Conservation (phyloP, 2,888 invertebrate species). For the Nowickia ferox region DNA sequence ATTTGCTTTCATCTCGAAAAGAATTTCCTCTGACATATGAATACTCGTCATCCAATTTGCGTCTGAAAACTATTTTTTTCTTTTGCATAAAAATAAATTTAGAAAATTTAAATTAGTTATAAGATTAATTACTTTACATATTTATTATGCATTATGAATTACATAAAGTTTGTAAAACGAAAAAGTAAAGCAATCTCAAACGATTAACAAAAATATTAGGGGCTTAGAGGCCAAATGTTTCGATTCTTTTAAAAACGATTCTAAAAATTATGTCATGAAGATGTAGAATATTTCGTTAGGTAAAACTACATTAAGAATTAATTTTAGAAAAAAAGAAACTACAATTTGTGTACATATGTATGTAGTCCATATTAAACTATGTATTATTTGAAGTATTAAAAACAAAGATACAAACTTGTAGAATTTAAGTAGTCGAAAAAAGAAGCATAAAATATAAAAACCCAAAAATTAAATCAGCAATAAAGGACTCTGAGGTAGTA, state of each 20-base stretch:
- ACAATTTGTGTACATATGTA: conserved; percentile 28
- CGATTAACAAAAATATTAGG: conserved; percentile 43
- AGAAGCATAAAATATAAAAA: conserved; percentile 23
- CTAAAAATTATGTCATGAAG: conserved; percentile 48
- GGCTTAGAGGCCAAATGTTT: conserved; percentile 64
- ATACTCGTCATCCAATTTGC: conserved; percentile 4
- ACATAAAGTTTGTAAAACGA: conserved; percentile 18
- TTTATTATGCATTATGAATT: neutral
- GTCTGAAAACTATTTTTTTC: conserved; percentile 32
- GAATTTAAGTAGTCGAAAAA: conserved; percentile 42
- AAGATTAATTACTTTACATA: conserved; percentile 18
- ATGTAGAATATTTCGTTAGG: conserved; percentile 54
- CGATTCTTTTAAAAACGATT: conserved; percentile 43
- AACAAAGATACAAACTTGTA: conserved; percentile 43
- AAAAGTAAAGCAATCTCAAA: conserved; percentile 5
- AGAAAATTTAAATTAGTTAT: conserved; percentile 37
- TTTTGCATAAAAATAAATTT: conserved; percentile 30
- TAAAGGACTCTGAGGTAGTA: conserved; percentile 38
- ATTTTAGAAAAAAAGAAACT: conserved; percentile 35
- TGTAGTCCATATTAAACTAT: conserved; percentile 37
- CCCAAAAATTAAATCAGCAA: conserved; percentile 12
- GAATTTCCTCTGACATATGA: neutral
- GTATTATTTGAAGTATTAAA: conserved; percentile 20
- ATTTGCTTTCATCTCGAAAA: too few relatives aligned
- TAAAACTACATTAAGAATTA: conserved; percentile 48